A percentile compares a stretch with the other conserved stretches of the same genome.
These are phyloP conservation scores for Cynoglossus semilaevis DNA, from an alignment of 2,113 vertebrate species.

Conservation along the genomic window DNA sequence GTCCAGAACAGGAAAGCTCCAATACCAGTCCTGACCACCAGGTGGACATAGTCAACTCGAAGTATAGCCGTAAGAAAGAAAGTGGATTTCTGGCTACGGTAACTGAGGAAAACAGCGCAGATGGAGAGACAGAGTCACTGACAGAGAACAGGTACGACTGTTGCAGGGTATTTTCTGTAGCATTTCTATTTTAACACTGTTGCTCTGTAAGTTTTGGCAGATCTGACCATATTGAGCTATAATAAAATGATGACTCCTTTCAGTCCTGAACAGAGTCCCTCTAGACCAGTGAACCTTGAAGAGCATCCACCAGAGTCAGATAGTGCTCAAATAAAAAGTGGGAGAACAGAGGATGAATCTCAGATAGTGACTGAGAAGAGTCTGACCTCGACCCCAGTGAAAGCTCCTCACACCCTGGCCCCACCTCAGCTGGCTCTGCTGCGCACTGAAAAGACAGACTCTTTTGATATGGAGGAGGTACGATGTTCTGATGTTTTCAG, in stretches of 20 bases:
- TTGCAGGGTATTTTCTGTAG: no score
- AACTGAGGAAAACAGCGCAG: conserved; percentile 78
- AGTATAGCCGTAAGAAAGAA: conserved; percentile 82
- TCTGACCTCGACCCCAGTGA: conserved; percentile 66
- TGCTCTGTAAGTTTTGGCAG: neutral
- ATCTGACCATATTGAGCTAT: neutral
- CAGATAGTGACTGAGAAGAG: conserved; percentile 28
- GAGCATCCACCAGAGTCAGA: conserved; percentile 29
- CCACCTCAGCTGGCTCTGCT: conserved; percentile 78
- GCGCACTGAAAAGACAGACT: conserved; percentile 83
- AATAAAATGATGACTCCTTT: neutral
- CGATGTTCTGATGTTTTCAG: neutral
- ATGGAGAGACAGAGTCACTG: conserved; percentile 27
- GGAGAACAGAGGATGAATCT: conserved; percentile 26
- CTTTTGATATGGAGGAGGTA: conserved; percentile 98
- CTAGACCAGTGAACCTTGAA: neutral
- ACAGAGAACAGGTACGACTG: conserved; percentile 32
- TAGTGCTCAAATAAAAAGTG: conserved; percentile 42
- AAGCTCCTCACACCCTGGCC: conserved; percentile 28
- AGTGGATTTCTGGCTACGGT: conserved; percentile 81
- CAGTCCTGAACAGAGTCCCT: conserved; percentile 27
- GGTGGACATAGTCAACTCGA: conserved; percentile 68
- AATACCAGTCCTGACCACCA: conserved; percentile 60
- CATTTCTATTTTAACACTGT: no score
- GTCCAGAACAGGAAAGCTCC: conserved; percentile 44